A percentile compares a stretch with the other conserved stretches of the same genome.
Conservation (phyloP, 2,888 invertebrate genomes). For the Morpho helenor region DNA sequence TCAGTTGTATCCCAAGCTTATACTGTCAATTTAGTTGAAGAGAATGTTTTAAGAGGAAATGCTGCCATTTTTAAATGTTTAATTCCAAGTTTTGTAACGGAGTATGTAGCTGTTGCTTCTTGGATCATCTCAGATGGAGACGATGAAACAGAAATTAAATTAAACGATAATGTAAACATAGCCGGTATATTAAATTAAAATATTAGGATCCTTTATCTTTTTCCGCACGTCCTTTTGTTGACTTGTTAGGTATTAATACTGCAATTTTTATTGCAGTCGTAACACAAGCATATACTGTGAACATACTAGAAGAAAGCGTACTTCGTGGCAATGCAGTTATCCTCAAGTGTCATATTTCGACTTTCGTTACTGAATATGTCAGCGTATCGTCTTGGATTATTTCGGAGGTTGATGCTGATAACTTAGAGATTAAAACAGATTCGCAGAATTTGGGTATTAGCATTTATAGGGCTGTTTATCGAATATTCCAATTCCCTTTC, state of each 20-base stretch:
- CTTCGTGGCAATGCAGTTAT: slow-evolving; percentile 93
- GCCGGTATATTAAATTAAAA: slow-evolving; percentile 46
- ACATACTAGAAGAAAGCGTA: slow-evolving; percentile 95
- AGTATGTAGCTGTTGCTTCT: slow-evolving; percentile 88
- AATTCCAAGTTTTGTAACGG: slow-evolving; percentile 91
- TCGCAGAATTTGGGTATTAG: slow-evolving; percentile 60
- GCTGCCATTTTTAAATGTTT: slow-evolving; percentile 89
- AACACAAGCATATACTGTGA: slow-evolving; percentile 91
- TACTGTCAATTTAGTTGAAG: slow-evolving; percentile 90
- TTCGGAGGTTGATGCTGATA: slow-evolving; percentile 80
- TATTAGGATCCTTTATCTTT: slow-evolving; percentile 10
- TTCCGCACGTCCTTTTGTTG: slow-evolving; percentile 7
- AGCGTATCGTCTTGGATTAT: slow-evolving; percentile 92
- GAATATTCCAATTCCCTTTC: slow-evolving; percentile 27
- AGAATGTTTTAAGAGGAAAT: slow-evolving; percentile 90
- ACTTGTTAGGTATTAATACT: slow-evolving; percentile 11
- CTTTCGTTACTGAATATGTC: slow-evolving; percentile 95
- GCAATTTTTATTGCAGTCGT: slow-evolving; percentile 84
- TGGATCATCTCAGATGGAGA: slow-evolving; percentile 86
- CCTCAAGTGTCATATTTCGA: slow-evolving; percentile 95
- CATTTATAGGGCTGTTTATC: slow-evolving; percentile 17
- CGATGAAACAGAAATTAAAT: slow-evolving; percentile 54
- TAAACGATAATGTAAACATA: slow-evolving; percentile 44
- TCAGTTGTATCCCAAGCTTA: slow-evolving; percentile 82
- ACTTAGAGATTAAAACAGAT: slow-evolving; percentile 70